Evolutionary conservation across 2,797 vertebrate genomes (phyloP), one percentile per base, ranked within the genome.

Genomic region (Tachyglossus aculeatus): DNA sequence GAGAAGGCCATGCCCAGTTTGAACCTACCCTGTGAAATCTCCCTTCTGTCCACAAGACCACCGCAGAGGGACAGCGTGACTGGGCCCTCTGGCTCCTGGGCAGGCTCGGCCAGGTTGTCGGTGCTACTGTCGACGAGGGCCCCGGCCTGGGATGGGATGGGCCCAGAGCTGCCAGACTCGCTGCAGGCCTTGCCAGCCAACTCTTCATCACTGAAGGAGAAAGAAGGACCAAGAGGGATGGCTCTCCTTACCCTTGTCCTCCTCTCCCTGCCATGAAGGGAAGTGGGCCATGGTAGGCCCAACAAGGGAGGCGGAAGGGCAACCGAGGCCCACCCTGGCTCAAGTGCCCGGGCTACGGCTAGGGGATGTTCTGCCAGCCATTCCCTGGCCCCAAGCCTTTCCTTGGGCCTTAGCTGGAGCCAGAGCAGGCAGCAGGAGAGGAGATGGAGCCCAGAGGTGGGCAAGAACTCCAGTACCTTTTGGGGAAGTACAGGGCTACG

Each of bases 51-150:
- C 2, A 88, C 92, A 54, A 95, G 94, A 37, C 93, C 93, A 29
- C 97, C 96, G 0, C 98, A 99, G 36, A 99, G 94, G 1, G 97
- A 99, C 86, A 99, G 90, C 13, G 90, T 91, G 54, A 92, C 21
- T 0, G 90, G 37, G 0, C 95, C 93, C 85, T 89, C 82, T 5
- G 54, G 48, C 65, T 93, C 94, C 0, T 67, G 73, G 25, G 83
- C 61, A 1, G 90, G 88, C 63, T 95, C 95, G 0, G 58, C 88
- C 64, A 92, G 71, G 52, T 87, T 93, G 32, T 93, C 88, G 0
- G 91, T 85, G 3, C 72, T 92, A 24, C 91, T 92, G 82, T 93
- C 93, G 78, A 89, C 75, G 44, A 92, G 76, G 33, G 76, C 78
- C 11, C 82, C 86, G 22, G 88, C 85, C 27, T 90, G 87, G 3